A percentile compares a stretch with the other conserved stretches of the same genome.
These are phyloP conservation scores for Zaprionus nigranus DNA, from an alignment of 1,140 invertebrate genomes.

Conservation along the genomic window DNA sequence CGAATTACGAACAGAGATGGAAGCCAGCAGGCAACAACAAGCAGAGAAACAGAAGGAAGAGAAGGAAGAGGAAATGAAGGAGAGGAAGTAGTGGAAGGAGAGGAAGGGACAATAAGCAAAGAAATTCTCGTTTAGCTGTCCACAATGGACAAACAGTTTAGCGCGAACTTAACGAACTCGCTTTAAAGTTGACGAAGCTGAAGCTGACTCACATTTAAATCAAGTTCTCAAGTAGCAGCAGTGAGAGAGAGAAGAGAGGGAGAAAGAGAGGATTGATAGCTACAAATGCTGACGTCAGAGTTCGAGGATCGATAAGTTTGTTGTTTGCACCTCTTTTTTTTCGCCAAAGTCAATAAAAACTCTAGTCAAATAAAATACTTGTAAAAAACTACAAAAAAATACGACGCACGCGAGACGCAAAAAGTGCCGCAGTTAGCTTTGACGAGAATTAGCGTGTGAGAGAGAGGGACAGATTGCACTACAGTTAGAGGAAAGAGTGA, in stretches of 20 bases:
- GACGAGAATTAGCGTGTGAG: slow-evolving; percentile 17
- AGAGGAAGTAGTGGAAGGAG: not conserved
- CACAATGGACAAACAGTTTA: slow-evolving; percentile 42
- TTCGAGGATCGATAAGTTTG: slow-evolving; percentile 25
- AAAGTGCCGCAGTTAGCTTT: not conserved
- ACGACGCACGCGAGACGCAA: not conserved
- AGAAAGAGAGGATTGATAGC: not conserved
- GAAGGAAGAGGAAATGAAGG: not conserved
- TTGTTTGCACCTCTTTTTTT: slow-evolving; percentile 28
- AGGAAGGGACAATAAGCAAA: slow-evolving; percentile 20
- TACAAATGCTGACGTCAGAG: slow-evolving; percentile 28
- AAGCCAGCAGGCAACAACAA: slow-evolving; percentile 8
- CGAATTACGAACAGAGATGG: slow-evolving; percentile 47
- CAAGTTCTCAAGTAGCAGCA: not conserved
- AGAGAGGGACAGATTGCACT: not conserved
- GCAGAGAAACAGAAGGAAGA: not conserved
- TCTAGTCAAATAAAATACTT: slow-evolving; percentile 37
- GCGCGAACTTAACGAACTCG: slow-evolving; percentile 25
- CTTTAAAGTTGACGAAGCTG: slow-evolving; percentile 8
- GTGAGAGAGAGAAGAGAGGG: no score
- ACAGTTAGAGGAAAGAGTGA: slow-evolving; percentile 15
- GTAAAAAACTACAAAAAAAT: slow-evolving; percentile 22
- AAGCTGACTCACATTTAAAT: slow-evolving; percentile 11
- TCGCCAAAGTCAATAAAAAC: slow-evolving; percentile 21
- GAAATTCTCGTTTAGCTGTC: slow-evolving; percentile 36